These are phyloP conservation scores for Percopsis transmontana DNA, from an alignment of 2,113 vertebrate species.

Conservation along the genomic window DNA sequence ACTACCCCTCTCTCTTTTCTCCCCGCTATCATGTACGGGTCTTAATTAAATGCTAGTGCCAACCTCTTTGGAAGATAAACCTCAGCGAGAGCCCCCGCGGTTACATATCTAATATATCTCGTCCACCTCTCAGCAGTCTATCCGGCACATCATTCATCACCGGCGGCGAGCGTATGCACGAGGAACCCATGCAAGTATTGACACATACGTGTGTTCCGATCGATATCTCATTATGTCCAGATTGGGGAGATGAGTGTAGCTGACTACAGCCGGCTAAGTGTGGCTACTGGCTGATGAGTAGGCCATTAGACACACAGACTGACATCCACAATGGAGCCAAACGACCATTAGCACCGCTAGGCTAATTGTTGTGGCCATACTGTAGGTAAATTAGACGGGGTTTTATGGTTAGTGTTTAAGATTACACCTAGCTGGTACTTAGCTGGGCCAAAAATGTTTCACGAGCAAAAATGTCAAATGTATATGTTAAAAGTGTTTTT, in stretches of 20 bases:
- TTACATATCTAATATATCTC: constrained; percentile 24
- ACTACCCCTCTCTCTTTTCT: not conserved
- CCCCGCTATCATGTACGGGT: not conserved
- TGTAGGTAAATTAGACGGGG: constrained; percentile 48
- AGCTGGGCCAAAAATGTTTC: constrained; percentile 3
- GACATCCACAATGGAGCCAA: constrained; percentile 46
- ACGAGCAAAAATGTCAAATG: constrained; percentile 5
- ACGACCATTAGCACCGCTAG: constrained; percentile 47
- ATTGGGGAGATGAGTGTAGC: constrained; percentile 67
- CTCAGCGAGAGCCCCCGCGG: not conserved
- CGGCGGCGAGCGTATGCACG: constrained; percentile 6
- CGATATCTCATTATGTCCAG: constrained; percentile 74
- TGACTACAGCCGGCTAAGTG: constrained; percentile 46
- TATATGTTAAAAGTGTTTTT: not conserved
- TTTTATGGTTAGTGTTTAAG: constrained; percentile 43
- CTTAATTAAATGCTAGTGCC: not conserved
- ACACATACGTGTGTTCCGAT: constrained; percentile 62
- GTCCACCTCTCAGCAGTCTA: constrained; percentile 10
- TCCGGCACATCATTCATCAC: constrained; percentile 24
- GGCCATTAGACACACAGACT: constrained; percentile 59
- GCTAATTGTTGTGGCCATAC: constrained; percentile 58
- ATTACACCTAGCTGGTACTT: not conserved
- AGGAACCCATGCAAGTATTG: constrained; percentile 61
- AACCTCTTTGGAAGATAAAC: not conserved
- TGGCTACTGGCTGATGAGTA: constrained; percentile 44